These are phyloP conservation scores for Latrodectus geometricus DNA, from an alignment of 1,140 invertebrate species.

Conservation along the genomic window DNA sequence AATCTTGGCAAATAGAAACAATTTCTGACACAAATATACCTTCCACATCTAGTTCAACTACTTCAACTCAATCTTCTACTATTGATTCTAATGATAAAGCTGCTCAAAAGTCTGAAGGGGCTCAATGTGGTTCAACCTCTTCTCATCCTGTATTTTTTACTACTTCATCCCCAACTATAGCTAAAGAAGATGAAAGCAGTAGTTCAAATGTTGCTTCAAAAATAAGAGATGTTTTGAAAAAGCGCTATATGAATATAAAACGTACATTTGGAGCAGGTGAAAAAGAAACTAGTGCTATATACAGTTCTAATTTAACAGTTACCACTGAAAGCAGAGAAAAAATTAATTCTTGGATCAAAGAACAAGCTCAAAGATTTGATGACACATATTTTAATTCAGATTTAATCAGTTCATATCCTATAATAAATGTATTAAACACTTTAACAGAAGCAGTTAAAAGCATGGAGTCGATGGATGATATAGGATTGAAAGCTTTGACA, in stretches of 20 bases:
- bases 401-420: conserved; percentile 73
- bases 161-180: background rate
- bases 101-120: background rate
- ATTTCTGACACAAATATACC: background rate
- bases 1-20: conserved; percentile 35
- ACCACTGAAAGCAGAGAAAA: conserved; percentile 86
- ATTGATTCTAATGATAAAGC: background rate
- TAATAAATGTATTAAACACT: conserved; percentile 80
- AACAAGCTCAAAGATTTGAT: conserved; percentile 82
- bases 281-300: background rate
- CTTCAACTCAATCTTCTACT: background rate
- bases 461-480: conserved; percentile 75
- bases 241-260: conserved; percentile 36
- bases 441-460: conserved; percentile 81
- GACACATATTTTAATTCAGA: conserved; percentile 72
- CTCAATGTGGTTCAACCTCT: background rate
- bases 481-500: conserved; percentile 78
- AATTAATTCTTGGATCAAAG: conserved; percentile 90
- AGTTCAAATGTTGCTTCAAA: conserved; percentile 23
- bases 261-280: conserved; percentile 35
- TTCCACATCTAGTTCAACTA: background rate
- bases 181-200: conserved; percentile 32
- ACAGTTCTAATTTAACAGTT: conserved; percentile 72
- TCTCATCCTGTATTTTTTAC: background rate
- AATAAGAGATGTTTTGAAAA: conserved; percentile 42